Base-by-base conservation (phyloP, 2,797 vertebrate genomes). In the Potorous gilbertii region DNA sequence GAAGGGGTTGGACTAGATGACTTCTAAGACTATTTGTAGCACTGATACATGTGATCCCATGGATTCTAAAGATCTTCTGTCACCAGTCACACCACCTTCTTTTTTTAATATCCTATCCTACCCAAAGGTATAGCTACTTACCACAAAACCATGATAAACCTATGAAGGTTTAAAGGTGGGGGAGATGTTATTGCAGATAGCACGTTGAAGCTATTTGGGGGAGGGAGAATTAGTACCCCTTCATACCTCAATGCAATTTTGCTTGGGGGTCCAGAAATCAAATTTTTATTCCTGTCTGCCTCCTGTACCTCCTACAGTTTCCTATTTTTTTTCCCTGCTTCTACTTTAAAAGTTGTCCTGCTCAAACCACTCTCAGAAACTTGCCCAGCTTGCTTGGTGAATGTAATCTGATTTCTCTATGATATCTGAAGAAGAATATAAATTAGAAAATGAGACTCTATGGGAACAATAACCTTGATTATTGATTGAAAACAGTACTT, bases 401-500 rank as follows among this genome's bases (percentile, higher is more conserved):
- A 57, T 11, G 29, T 46, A n/a, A 28, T 29, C 24, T 50, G 16
- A 89, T 50, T 59, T 74, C n/a, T 40, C 81, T 40, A 59, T 29
- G 40, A 89, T 24, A 40, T 24, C n/a, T n/a, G 3, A 1, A 29
- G 21, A 12, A n/a, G 55, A 55, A 54, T n/a, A n/a, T n/a, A n/a
- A n/a, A n/a, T n/a, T n/a, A 93, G 12, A 0, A 54, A 5, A 0
- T n/a, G 28, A 14, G 34, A 34, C 55, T 52, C 50, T 0, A 0
- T 81, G 57, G 66, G 31, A 92, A 55, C 8, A 59, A 94, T 54
- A 52, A 74, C 34, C 2, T 1, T 52, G 55, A 89, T 29, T 54
- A 81, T 18, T 1, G 0, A 52, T 31, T 24, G 0, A 40, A 21
- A 90, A 27, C 34, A 31, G 31, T 0, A 14, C 27, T 4, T 16